These are phyloP conservation scores for Chrysochloris asiatica DNA, from an alignment of 2,113 vertebrate species.

Conservation along the genomic window DNA sequence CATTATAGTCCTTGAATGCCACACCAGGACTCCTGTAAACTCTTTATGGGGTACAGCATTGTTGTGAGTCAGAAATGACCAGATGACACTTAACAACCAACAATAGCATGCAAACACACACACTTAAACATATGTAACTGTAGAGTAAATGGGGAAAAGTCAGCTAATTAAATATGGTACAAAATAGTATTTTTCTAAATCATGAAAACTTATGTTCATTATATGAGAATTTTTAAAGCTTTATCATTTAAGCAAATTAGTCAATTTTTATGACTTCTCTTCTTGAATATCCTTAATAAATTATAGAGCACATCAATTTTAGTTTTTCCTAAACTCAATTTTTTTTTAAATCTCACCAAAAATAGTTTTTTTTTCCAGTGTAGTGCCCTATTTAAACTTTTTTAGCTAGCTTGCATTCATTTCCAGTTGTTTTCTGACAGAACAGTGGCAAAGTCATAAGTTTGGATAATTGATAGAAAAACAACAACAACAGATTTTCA, in stretches of 20 bases:
- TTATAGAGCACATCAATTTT: neutral
- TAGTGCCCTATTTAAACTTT: slow-evolving; percentile 57
- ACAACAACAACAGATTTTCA: neutral
- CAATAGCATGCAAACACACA: neutral
- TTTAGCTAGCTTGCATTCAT: slow-evolving; percentile 62
- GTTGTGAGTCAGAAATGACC: too few species aligned
- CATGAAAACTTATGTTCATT: neutral
- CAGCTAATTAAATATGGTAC: neutral
- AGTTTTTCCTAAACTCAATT: neutral
- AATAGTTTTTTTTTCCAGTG: neutral
- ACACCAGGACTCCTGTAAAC: too few species aligned
- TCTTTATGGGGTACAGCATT: too few species aligned
- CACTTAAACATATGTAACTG: too few species aligned
- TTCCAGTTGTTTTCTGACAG: slow-evolving; percentile 47
- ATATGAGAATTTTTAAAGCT: neutral
- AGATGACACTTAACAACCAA: too few species aligned
- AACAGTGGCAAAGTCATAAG: slow-evolving; percentile 56
- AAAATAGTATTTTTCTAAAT: neutral
- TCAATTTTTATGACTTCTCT: neutral
- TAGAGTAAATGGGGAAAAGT: neutral
- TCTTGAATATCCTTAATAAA: neutral
- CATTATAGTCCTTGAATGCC: too few species aligned
- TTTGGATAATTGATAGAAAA: slow-evolving; percentile 45
- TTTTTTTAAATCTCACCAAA: neutral
- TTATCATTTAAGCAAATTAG: neutral